Evolutionary conservation across 2,797 vertebrate genomes (phyloP).

Genomic region (Halcyon chelicuti): DNA sequence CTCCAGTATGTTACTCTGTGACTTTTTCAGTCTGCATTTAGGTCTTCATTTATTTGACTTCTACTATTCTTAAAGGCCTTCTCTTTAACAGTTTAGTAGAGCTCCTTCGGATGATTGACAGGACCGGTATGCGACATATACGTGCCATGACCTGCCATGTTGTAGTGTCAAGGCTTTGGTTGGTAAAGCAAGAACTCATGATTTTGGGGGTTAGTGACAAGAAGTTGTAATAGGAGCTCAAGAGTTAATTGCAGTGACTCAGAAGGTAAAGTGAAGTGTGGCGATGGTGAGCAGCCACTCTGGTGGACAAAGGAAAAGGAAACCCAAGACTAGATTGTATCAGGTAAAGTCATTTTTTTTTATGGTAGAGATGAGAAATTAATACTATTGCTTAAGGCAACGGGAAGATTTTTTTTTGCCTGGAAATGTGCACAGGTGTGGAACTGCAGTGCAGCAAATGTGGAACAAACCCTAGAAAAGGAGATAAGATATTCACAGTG

Average conservation of each 20-base stretch:
- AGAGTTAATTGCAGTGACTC: neutral
- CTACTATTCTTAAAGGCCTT: neutral
- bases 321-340: neutral
- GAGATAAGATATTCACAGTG: neutral
- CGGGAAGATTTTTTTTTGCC: neutral
- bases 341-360: neutral
- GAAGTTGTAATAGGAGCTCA: neutral
- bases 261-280: neutral
- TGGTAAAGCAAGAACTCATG: neutral
- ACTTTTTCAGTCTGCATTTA: neutral
- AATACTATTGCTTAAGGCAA: neutral
- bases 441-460: neutral
- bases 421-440: neutral
- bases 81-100: neutral
- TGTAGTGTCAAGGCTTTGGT: neutral
- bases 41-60: neutral
- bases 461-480: neutral
- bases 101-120: neutral
- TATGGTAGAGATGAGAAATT: neutral
- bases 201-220: neutral
- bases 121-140: neutral
- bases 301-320: neutral
- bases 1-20: neutral
- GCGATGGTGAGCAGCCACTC: neutral
- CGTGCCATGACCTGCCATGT: neutral